Evolutionary conservation across 1,140 invertebrate genomes (phyloP).

Genomic region (Chionoecetes opilio): DNA sequence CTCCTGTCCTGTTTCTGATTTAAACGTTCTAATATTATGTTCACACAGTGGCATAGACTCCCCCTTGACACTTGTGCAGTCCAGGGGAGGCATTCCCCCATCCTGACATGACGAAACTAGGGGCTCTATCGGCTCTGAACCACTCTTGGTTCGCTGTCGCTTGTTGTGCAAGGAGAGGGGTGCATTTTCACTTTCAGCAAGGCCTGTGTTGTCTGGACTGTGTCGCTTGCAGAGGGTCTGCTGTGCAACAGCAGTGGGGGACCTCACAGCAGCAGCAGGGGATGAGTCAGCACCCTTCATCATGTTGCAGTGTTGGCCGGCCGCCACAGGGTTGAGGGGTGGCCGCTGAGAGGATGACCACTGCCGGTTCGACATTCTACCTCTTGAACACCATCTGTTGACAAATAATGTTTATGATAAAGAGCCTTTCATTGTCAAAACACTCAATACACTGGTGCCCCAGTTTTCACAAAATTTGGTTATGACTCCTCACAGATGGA

Average conservation of each 20-base stretch:
- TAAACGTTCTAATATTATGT: conserved; percentile 72
- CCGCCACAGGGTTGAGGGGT: conserved; percentile 67
- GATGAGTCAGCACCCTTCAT: conserved; percentile 65
- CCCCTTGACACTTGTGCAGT: conserved; percentile 57
- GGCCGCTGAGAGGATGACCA: conserved; percentile 63
- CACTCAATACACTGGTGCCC: too few species aligned
- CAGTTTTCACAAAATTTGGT: too few species aligned
- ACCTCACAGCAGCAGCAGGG: conserved; percentile 6
- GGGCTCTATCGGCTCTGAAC: conserved; percentile 71
- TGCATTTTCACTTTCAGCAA: conserved; percentile 73
- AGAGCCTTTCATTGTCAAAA: too few species aligned
- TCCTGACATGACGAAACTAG: conserved; percentile 54
- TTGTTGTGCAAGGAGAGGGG: conserved; percentile 70
- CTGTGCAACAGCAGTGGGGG: conserved; percentile 7
- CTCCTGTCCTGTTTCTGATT: conserved; percentile 63
- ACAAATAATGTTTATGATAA: neutral
- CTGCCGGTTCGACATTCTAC: conserved; percentile 56
- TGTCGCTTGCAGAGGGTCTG: conserved; percentile 69
- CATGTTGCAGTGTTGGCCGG: conserved; percentile 53
- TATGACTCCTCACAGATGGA: too few species aligned
- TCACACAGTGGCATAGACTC: conserved; percentile 73
- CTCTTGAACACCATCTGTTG: conserved; percentile 19
- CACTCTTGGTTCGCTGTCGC: conserved; percentile 74
- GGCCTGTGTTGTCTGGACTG: conserved; percentile 64
- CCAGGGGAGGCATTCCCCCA: conserved; percentile 63